These are phyloP conservation scores for Cephus sareptanus DNA, from an alignment of 2,888 invertebrate genomes.

Conservation along the genomic window DNA sequence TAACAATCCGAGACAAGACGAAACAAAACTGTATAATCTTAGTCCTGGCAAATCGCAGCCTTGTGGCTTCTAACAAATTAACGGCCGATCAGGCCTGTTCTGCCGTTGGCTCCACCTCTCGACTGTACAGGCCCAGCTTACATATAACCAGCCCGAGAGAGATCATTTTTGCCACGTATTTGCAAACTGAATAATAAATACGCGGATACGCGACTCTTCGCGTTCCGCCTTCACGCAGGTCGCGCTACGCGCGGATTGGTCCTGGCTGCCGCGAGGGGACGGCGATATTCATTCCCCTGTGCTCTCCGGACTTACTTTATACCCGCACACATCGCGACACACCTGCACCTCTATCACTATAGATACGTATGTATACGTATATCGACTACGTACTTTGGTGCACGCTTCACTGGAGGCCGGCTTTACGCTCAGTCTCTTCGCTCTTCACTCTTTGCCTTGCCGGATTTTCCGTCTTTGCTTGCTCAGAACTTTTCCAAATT, in stretches of 20 bases:
- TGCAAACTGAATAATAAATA: constrained; percentile 67
- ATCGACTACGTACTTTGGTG: constrained; percentile 9
- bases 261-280: constrained; percentile 60
- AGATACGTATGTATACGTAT: constrained; percentile 32
- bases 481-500: neutral
- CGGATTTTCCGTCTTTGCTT: constrained; percentile 6
- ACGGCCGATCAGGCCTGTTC: constrained; percentile 47
- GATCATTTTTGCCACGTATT: constrained; percentile 65
- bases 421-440: constrained; percentile 18
- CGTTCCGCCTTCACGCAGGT: constrained; percentile 66
- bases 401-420: constrained; percentile 39
- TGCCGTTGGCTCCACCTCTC: constrained; percentile 56
- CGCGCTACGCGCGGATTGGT: constrained; percentile 63
- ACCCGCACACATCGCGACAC: constrained; percentile 2
- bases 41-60: constrained; percentile 33
- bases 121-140: constrained; percentile 27
- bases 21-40: neutral
- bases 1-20: neutral
- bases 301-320: constrained; percentile 30
- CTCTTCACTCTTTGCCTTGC: constrained; percentile 31
- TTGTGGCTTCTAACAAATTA: constrained; percentile 61
- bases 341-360: constrained; percentile 15
- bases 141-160: constrained; percentile 44
- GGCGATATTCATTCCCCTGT: constrained; percentile 56
- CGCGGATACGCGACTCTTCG: constrained; percentile 60